phyloP scores from a whole-genome alignment of 2,888 invertebrate genomes.

The Sphecodes monilicornis region DNA sequence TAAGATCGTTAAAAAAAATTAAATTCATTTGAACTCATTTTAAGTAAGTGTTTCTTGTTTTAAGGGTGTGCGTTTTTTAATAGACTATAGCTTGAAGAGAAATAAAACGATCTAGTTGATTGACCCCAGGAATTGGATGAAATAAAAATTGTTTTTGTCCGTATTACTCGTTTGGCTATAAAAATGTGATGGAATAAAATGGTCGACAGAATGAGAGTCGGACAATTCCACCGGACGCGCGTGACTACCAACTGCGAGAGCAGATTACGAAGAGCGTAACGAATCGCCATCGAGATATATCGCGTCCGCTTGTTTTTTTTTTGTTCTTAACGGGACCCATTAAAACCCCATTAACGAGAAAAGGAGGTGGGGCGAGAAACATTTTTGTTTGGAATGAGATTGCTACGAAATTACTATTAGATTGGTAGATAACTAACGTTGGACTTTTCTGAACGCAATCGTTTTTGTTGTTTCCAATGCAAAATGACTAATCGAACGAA shows the following conservation, averaged over 20 bases:
- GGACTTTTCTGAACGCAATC: no score
- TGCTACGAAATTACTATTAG: background rate
- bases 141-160: background rate
- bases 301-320: background rate
- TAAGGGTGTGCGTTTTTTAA: background rate
- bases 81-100: background rate
- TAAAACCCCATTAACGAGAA: constrained; percentile 41
- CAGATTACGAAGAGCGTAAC: constrained; percentile 33
- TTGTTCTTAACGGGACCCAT: constrained; percentile 51
- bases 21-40: background rate
- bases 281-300: constrained; percentile 45
- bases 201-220: background rate
- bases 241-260: background rate
- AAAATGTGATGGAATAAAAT: background rate
- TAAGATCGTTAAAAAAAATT: background rate
- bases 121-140: background rate
- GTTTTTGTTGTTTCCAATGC: no score
- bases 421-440: background rate
- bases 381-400: background rate
- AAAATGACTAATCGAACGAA: background rate
- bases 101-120: background rate
- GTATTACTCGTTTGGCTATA: background rate
- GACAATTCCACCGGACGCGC: background rate
- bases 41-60: background rate
- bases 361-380: background rate